A percentile compares a stretch with the other conserved stretches of the same genome.
Evolutionary conservation across 2,888 invertebrate genomes (phyloP).

Genomic region (Dryobota labecula): DNA sequence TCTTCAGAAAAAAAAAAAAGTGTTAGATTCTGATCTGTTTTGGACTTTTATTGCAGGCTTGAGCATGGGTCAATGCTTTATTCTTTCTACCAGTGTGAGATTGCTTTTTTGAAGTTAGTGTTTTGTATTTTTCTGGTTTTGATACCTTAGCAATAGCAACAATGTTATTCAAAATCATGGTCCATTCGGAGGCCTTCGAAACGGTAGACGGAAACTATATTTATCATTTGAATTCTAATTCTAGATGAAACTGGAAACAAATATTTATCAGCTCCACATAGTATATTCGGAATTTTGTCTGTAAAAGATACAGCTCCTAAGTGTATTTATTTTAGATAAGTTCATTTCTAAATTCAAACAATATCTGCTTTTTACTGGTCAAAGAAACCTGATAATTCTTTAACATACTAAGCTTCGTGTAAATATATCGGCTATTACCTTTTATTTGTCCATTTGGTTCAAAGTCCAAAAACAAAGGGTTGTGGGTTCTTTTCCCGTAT

Average conservation of each 20-base stretch:
- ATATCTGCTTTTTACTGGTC: constrained; percentile 30
- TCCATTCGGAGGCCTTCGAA: neutral
- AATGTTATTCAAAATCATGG: neutral
- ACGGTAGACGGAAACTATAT: neutral
- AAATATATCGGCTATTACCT: constrained; percentile 71
- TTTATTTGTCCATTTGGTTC: constrained; percentile 76
- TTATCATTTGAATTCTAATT: constrained; percentile 2
- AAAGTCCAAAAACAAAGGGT: constrained; percentile 74
- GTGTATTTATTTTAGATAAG: constrained; percentile 43
- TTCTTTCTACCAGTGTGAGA: constrained; percentile 21
- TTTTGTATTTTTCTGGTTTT: constrained; percentile 1
- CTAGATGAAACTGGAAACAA: constrained; percentile 1
- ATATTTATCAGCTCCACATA: neutral
- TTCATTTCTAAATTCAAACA: constrained; percentile 39
- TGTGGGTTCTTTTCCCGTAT: constrained; percentile 79
- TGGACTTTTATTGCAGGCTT: constrained; percentile 39
- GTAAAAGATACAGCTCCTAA: constrained; percentile 33
- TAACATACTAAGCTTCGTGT: constrained; percentile 52
- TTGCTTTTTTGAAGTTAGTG: neutral
- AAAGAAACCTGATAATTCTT: constrained; percentile 69
- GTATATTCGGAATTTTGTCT: neutral
- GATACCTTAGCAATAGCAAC: neutral
- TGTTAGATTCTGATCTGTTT: constrained; percentile 59
- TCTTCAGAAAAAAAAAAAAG: constrained; percentile 59
- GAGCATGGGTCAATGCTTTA: constrained; percentile 11